Evolutionary conservation across 2,113 vertebrate species (phyloP).

Genomic region (Hoplias malabaricus): DNA sequence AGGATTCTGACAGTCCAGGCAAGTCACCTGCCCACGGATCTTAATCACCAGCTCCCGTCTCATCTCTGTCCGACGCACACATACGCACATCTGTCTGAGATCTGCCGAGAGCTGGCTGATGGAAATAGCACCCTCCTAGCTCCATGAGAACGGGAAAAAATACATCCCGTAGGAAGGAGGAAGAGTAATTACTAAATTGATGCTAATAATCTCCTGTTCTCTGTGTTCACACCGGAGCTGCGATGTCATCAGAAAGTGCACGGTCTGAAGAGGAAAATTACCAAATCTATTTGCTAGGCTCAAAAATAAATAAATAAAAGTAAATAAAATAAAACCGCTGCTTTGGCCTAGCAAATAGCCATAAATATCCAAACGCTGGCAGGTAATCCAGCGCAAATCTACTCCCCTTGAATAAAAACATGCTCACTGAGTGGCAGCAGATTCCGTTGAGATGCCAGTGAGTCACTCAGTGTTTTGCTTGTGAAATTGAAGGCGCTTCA

Average conservation of each 20-base stretch:
- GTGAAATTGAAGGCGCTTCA: slow-evolving; percentile 2
- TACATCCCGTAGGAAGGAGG: not conserved
- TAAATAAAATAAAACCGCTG: not conserved
- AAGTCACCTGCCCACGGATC: slow-evolving; percentile 59
- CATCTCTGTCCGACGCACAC: slow-evolving; percentile 6
- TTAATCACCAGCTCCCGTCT: slow-evolving; percentile 59
- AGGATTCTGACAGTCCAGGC: slow-evolving; percentile 46
- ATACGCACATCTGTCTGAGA: slow-evolving; percentile 12
- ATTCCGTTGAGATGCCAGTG: not conserved
- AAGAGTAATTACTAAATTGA: not conserved
- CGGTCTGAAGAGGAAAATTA: not conserved
- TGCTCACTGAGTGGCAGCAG: not conserved
- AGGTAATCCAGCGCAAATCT: slow-evolving; percentile 28
- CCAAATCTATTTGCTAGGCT: not conserved
- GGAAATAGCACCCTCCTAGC: not conserved
- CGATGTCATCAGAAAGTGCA: not conserved
- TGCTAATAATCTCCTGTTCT: not conserved
- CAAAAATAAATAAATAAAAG: too few relatives aligned
- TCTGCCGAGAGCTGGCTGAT: not conserved
- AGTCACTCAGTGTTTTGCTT: not conserved
- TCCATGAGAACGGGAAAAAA: not conserved
- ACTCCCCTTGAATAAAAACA: slow-evolving; percentile 20
- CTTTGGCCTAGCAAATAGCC: not conserved
- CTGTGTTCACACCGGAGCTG: not conserved
- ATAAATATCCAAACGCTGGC: slow-evolving; percentile 8